Conservation (phyloP, 1,140 invertebrate genomes). For the Brachionus plicatilis region DNA sequence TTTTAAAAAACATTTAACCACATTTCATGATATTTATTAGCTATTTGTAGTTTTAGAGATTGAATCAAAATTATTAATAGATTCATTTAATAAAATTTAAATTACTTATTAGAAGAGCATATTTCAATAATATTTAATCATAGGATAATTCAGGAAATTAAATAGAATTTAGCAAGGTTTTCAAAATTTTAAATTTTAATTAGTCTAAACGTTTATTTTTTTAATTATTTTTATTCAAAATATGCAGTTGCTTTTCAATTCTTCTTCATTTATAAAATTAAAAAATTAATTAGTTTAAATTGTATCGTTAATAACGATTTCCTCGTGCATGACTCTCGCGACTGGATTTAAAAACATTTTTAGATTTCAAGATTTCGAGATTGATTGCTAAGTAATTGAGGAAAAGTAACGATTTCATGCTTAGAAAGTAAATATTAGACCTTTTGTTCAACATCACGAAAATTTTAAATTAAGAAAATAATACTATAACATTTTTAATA, state of each 20-base stretch:
- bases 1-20: no score
- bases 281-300: not conserved
- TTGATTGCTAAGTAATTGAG: not conserved
- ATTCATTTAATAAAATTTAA: no score
- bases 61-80: no score
- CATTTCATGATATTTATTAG: no score
- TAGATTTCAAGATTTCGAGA: not conserved
- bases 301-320: not conserved
- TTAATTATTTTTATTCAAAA: not conserved
- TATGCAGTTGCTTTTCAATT: not conserved
- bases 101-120: not conserved
- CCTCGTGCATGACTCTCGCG: not conserved
- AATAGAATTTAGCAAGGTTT: not conserved
- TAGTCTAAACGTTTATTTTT: not conserved
- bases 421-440: not conserved
- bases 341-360: not conserved
- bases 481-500: not conserved
- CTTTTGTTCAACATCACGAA: not conserved
- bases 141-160: not conserved
- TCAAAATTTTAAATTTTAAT: not conserved
- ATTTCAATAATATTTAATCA: not conserved
- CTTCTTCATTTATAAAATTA: not conserved
- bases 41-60: no score
- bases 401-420: not conserved
- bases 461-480: not conserved